Evolutionary conservation across 2,113 vertebrate species (phyloP).

Genomic region (Sigmodon hispidus): DNA sequence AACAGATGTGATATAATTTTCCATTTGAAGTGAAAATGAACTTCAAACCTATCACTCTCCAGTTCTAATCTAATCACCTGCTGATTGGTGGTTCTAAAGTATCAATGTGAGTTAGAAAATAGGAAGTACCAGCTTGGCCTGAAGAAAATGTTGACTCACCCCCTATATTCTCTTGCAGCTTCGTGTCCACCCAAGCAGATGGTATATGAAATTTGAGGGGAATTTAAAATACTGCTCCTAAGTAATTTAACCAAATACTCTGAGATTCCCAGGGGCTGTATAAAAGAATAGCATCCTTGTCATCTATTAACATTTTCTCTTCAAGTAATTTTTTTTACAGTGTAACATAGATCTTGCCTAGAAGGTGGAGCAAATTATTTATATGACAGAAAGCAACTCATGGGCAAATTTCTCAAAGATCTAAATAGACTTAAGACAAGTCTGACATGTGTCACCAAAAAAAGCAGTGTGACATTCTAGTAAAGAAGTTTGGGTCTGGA

Average conservation of each 20-base stretch:
- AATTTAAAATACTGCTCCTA: conserved; percentile 37
- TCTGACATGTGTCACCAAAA: background rate
- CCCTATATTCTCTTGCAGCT: background rate
- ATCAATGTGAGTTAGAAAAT: background rate
- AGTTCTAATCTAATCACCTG: conserved; percentile 54
- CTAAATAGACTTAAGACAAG: background rate
- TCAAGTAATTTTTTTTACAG: conserved; percentile 41
- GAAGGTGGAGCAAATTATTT: background rate
- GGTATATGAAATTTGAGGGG: background rate
- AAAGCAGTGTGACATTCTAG: background rate
- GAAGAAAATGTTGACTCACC: background rate
- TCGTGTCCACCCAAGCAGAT: background rate
- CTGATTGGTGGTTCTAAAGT: conserved; percentile 31
- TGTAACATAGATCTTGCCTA: background rate
- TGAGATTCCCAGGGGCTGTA: conserved; percentile 3
- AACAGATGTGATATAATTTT: conserved; percentile 65
- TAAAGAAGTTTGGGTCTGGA: background rate
- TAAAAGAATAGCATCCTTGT: conserved; percentile 3
- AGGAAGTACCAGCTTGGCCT: background rate
- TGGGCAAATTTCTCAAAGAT: background rate
- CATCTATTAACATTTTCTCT: conserved; percentile 11
- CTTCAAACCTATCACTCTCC: conserved; percentile 55
- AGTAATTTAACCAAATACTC: conserved; percentile 14
- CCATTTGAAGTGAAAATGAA: conserved; percentile 73
- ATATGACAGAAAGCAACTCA: background rate